Evolutionary conservation across 2,113 vertebrate species (phyloP).

Genomic region (Chrysemys picta): DNA sequence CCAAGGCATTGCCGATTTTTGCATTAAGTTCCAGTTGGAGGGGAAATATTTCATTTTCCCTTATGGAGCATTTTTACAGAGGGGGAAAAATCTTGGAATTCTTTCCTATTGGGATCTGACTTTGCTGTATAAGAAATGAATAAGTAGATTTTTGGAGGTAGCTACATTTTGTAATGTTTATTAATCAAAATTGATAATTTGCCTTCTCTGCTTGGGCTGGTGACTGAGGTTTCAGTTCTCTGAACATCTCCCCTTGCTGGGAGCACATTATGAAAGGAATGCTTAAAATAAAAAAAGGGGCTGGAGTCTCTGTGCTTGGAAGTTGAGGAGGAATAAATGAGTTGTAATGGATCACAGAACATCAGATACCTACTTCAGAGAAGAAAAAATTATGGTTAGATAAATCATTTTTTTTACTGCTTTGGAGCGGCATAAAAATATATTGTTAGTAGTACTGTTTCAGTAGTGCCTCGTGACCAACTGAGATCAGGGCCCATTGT

Average conservation of each 20-base stretch:
- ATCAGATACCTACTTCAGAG: neutral
- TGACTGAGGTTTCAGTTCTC: neutral
- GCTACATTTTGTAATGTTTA: neutral
- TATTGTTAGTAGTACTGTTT: neutral
- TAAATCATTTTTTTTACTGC: conserved; percentile 38
- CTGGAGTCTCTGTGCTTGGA: neutral
- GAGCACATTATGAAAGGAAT: neutral
- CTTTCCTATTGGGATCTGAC: neutral
- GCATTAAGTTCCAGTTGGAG: neutral
- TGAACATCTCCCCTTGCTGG: neutral
- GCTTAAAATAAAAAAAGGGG: neutral
- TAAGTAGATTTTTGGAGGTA: neutral
- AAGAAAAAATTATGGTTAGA: conserved; percentile 43
- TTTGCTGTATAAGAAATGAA: neutral
- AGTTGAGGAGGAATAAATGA: neutral
- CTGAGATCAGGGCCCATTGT: neutral
- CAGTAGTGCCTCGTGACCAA: neutral
- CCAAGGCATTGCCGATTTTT: neutral
- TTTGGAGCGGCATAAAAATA: conserved; percentile 44
- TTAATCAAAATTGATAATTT: neutral
- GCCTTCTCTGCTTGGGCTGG: neutral
- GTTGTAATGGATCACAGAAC: conserved; percentile 54
- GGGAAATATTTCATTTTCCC: neutral
- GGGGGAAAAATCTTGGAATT: neutral
- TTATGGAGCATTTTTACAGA: neutral